Conservation (phyloP, 92 coral and sea anemone genomes). For the Parazoanthus swiftii region DNA sequence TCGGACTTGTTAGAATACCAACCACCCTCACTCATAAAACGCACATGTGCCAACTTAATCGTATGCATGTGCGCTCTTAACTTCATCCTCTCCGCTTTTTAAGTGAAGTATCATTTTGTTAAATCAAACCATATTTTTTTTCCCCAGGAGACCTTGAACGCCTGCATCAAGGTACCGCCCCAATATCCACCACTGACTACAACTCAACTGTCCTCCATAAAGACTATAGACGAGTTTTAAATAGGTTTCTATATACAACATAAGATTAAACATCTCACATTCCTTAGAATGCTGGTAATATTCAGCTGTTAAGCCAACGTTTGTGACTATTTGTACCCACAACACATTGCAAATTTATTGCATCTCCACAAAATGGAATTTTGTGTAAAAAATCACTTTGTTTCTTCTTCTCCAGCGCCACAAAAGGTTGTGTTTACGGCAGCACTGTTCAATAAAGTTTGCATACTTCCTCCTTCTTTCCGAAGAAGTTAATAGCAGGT, state of each 20-base stretch:
- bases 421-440: background rate
- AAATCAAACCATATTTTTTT: background rate
- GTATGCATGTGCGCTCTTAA: background rate
- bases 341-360: background rate
- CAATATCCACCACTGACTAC: background rate
- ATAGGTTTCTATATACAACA: background rate
- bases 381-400: background rate
- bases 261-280: background rate
- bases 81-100: background rate
- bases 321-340: background rate
- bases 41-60: background rate
- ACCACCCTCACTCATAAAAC: background rate
- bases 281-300: background rate
- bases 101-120: background rate
- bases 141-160: background rate
- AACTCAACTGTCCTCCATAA: background rate
- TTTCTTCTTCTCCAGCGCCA: background rate
- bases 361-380: background rate
- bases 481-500: background rate
- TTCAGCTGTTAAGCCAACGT: background rate
- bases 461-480: background rate
- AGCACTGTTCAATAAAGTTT: no score
- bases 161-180: background rate
- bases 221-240: constrained; percentile 34
- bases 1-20: no score